Evolutionary conservation across 92 coral and sea anemone genomes (phyloP).

Genomic region (Bergia sp.): DNA sequence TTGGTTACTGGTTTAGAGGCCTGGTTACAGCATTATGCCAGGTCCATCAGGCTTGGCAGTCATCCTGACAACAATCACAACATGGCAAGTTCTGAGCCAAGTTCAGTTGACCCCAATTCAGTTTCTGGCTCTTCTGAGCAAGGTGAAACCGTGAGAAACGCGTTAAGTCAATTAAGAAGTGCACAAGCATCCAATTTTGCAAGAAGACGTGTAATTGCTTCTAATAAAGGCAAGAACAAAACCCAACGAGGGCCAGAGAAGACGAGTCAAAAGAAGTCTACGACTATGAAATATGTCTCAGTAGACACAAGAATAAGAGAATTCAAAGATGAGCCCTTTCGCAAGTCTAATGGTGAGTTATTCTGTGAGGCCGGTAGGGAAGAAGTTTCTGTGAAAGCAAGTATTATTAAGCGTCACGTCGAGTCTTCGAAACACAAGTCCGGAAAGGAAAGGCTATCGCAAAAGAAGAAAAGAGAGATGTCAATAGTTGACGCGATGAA

Average conservation of each 20-base stretch:
- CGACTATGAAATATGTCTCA: constrained; percentile 25
- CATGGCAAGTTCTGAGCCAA: too few species aligned
- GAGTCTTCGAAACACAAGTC: constrained; percentile 45
- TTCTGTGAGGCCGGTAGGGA: constrained; percentile 53
- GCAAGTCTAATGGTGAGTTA: constrained; percentile 41
- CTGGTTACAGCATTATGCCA: too few species aligned
- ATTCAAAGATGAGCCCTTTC: constrained; percentile 50
- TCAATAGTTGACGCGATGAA: constrained; percentile 52
- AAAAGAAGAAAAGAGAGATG: constrained; percentile 49
- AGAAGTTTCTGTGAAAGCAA: constrained; percentile 51
- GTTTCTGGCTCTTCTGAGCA: too few species aligned
- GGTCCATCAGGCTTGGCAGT: too few species aligned
- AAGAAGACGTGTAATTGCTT: constrained; percentile 46
- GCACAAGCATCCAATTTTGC: constrained; percentile 32
- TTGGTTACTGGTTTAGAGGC: too few species aligned
- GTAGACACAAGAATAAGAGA: constrained; percentile 50
- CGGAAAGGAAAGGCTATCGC: constrained; percentile 43
- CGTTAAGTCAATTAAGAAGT: too few species aligned
- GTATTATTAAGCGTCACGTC: constrained; percentile 49
- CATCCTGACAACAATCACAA: too few species aligned
- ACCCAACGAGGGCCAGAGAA: constrained; percentile 49
- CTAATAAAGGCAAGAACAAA: constrained; percentile 35
- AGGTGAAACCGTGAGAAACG: too few species aligned
- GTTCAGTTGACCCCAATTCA: too few species aligned
- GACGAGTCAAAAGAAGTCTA: constrained; percentile 37